A percentile compares a stretch with the other conserved stretches of the same genome.
These are phyloP conservation scores for Octomys mimax DNA, from an alignment of 2,797 vertebrate genomes.

Conservation along the genomic window DNA sequence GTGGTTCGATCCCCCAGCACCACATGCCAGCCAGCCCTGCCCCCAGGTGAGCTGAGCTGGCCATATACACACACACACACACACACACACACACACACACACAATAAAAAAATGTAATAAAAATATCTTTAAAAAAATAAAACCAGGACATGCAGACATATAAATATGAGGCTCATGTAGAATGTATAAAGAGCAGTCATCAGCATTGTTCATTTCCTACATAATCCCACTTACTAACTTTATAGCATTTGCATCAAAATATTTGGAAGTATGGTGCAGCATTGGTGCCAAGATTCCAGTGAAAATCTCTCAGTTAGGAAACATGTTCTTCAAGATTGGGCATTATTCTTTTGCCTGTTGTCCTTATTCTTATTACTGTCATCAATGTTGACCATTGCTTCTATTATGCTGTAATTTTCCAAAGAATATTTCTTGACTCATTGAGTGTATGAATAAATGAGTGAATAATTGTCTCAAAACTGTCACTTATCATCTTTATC, in stretches of 20 bases:
- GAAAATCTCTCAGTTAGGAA: background rate
- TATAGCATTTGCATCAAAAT: background rate
- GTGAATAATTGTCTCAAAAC: background rate
- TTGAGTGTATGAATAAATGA: background rate
- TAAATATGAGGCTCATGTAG: background rate
- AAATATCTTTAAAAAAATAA: too few species aligned
- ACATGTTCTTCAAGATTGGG: background rate
- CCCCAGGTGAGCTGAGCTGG: too few species aligned
- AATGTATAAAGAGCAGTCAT: background rate
- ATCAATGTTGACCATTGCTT: background rate
- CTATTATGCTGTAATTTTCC: background rate
- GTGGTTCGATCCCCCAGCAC: too few species aligned
- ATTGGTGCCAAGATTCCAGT: background rate
- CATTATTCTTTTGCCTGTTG: background rate
- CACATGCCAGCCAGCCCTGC: too few species aligned
- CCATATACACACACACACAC: too few species aligned
- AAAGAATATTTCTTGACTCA: constrained; percentile 1
- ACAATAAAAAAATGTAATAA: too few species aligned
- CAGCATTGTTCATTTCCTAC: too few species aligned
- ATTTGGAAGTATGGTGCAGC: background rate
- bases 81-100: too few species aligned
- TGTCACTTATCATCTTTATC: background rate
- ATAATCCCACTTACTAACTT: background rate
- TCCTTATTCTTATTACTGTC: background rate
- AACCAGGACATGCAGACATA: background rate